A percentile compares a stretch with the other conserved stretches of the same genome.
Evolutionary conservation across 2,888 invertebrate species (phyloP).

Genomic region (Ophion ventricosus): DNA sequence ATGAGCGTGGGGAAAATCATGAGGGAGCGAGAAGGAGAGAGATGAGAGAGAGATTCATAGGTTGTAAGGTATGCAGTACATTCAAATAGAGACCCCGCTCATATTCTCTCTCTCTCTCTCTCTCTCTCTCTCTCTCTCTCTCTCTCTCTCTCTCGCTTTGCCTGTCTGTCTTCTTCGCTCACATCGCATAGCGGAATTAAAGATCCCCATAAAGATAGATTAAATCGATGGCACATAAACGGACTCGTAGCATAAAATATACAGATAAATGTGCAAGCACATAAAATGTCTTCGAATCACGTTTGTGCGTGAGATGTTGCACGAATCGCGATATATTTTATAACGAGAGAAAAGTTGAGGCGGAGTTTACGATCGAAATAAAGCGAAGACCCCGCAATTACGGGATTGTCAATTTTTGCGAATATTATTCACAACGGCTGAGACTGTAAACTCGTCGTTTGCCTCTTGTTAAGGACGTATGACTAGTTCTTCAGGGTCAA

Average conservation of each 20-base stretch:
- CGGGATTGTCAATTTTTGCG: slow-evolving; percentile 15
- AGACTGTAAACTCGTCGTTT: neutral
- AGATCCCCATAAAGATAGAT: slow-evolving; percentile 36
- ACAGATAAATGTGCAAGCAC: slow-evolving; percentile 36
- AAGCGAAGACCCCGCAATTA: slow-evolving; percentile 30
- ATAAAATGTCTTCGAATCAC: slow-evolving; percentile 37
- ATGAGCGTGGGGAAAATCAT: slow-evolving; percentile 36
- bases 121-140: slow-evolving; percentile 11
- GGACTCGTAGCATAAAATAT: slow-evolving; percentile 16
- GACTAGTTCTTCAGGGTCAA: no score
- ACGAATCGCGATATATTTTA: neutral
- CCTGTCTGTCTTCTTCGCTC: neutral
- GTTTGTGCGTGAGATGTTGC: neutral
- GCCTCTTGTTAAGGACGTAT: neutral
- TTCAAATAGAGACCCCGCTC: neutral
- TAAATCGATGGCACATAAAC: slow-evolving; percentile 39
- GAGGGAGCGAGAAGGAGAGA: slow-evolving; percentile 11
- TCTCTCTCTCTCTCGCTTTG: neutral
- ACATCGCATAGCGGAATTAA: slow-evolving; percentile 13
- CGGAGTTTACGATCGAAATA: slow-evolving; percentile 29
- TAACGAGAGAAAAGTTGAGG: neutral
- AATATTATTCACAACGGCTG: neutral
- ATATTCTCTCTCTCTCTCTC: neutral
- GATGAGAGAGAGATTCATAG: slow-evolving; percentile 9
- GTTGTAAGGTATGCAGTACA: slow-evolving; percentile 28